phyloP scores from a whole-genome alignment of 2,888 invertebrate species.

The Brenthis daphne region DNA sequence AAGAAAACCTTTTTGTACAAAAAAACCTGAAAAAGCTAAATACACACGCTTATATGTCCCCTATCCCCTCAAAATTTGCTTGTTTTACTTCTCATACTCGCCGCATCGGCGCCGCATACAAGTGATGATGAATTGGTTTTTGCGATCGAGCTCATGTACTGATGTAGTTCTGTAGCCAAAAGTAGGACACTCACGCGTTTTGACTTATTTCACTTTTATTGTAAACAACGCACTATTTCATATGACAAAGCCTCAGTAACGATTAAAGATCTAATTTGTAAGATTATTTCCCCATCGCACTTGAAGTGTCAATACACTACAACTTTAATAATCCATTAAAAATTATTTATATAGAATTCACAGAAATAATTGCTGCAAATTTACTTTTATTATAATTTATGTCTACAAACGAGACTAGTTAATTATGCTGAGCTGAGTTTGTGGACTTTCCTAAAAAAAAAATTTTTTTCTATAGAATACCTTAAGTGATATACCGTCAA shows the following conservation, averaged over 20 bases:
- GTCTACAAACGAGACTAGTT: too few relatives aligned
- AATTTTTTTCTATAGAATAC: too few relatives aligned
- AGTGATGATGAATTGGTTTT: slow-evolving; percentile 62
- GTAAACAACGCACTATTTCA: slow-evolving; percentile 38
- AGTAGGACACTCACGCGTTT: slow-evolving; percentile 63
- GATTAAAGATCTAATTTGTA: slow-evolving; percentile 9
- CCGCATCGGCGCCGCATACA: slow-evolving; percentile 59
- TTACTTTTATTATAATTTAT: too few relatives aligned
- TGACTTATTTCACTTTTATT: slow-evolving; percentile 61
- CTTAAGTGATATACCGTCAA: too few relatives aligned
- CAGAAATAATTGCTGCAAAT: too few relatives aligned
- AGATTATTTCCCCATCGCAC: not conserved
- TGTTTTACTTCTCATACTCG: slow-evolving; percentile 60
- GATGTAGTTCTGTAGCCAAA: slow-evolving; percentile 47
- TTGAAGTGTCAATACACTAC: not conserved
- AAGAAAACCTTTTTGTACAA: too few relatives aligned
- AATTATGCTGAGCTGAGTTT: too few relatives aligned
- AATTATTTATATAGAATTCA: too few relatives aligned
- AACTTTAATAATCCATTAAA: not conserved
- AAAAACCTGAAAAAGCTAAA: too few relatives aligned
- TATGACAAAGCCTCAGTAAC: slow-evolving; percentile 22
- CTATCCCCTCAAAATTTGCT: slow-evolving; percentile 42
- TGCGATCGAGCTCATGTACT: slow-evolving; percentile 60
- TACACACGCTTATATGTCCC: not conserved
- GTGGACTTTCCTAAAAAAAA: too few relatives aligned